Evolutionary conservation across 1,140 invertebrate genomes (phyloP).

Genomic region (Halictus rubicundus): DNA sequence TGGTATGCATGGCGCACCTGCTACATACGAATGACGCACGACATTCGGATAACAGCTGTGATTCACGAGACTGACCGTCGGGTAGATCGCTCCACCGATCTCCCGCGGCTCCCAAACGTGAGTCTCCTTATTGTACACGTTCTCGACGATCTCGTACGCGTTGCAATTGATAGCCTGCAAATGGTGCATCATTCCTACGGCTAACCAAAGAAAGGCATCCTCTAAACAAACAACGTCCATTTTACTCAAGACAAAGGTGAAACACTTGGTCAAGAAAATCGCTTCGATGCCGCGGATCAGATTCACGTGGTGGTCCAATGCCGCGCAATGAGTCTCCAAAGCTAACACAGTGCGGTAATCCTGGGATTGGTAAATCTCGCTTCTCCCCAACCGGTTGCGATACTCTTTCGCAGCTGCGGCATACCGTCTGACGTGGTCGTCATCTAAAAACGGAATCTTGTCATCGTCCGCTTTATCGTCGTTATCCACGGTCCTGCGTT

Average conservation of each 20-base stretch:
- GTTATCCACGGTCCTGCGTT: not conserved
- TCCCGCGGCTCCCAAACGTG: conserved; percentile 75
- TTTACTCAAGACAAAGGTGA: conserved; percentile 75
- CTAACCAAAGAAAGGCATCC: conserved; percentile 70
- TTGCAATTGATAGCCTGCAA: conserved; percentile 84
- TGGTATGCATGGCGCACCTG: conserved; percentile 58
- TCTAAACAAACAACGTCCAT: conserved; percentile 47
- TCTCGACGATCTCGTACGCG: conserved; percentile 84
- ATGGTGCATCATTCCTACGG: conserved; percentile 80
- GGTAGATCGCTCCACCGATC: conserved; percentile 83
- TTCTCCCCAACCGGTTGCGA: conserved; percentile 18
- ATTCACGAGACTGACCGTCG: conserved; percentile 84
- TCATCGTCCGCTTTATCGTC: conserved; percentile 37
- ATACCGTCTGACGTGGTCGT: conserved; percentile 78
- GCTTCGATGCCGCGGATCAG: conserved; percentile 80
- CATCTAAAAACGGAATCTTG: conserved; percentile 51
- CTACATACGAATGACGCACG: conserved; percentile 80
- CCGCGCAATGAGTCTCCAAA: conserved; percentile 79
- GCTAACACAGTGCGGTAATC: conserved; percentile 72
- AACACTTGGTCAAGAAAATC: conserved; percentile 81
- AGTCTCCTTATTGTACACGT: conserved; percentile 71
- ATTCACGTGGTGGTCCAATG: conserved; percentile 78
- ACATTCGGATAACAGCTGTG: conserved; percentile 83
- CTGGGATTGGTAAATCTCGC: conserved; percentile 62
- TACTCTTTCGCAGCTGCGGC: not conserved